These are phyloP conservation scores for Indri indri DNA, from an alignment of 2,113 vertebrate genomes.

Conservation along the genomic window DNA sequence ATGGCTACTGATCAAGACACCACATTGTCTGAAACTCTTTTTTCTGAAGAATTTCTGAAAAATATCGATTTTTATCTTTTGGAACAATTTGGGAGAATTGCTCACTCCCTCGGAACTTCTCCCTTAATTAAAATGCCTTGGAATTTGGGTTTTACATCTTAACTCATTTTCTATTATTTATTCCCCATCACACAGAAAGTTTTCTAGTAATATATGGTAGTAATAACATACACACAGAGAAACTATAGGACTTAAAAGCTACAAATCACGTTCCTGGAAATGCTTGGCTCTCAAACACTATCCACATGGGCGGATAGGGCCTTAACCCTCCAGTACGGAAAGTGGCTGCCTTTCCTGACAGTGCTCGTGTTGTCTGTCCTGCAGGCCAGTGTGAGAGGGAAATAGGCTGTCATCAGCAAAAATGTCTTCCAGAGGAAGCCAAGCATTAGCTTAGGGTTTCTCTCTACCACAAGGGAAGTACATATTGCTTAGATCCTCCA, in stretches of 20 bases:
- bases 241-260: neutral
- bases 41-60: slow-evolving; percentile 21
- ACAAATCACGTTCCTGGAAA: slow-evolving; percentile 3
- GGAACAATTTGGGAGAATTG: neutral
- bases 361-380: neutral
- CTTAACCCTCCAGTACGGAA: neutral
- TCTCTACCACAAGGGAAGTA: slow-evolving; percentile 33
- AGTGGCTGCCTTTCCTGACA: neutral
- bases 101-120: neutral
- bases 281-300: neutral
- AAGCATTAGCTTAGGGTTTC: neutral
- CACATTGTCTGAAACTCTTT: neutral
- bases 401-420: neutral
- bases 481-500: neutral
- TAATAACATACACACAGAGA: neutral
- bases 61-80: neutral
- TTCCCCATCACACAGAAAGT: neutral
- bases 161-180: neutral
- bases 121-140: neutral
- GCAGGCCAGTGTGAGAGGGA: neutral
- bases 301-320: neutral
- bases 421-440: slow-evolving; percentile 29
- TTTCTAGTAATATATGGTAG: neutral
- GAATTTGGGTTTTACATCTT: neutral
- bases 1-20: neutral